phyloP scores from a whole-genome alignment of 2,888 invertebrate genomes.

The Phortica okadai region DNA sequence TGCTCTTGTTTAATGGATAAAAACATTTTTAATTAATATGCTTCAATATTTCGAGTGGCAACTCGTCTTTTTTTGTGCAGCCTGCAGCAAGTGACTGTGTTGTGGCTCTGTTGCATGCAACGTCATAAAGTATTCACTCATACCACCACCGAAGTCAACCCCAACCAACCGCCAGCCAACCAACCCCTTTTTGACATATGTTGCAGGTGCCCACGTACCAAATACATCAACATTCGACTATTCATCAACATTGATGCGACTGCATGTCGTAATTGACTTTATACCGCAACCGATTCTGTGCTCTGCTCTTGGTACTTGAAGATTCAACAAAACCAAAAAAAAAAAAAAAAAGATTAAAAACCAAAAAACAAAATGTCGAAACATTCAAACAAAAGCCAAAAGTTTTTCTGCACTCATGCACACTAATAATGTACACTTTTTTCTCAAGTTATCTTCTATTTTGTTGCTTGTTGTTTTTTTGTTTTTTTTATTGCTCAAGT shows the following conservation, averaged over 20 bases:
- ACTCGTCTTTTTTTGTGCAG: constrained; percentile 39
- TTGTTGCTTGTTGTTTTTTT: not conserved
- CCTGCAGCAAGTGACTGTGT: not conserved
- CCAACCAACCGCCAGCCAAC: not conserved
- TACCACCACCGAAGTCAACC: not conserved
- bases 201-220: constrained; percentile 12
- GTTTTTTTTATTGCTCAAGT: not conserved
- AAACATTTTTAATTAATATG: constrained; percentile 65
- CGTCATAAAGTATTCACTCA: constrained; percentile 1
- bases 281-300: not conserved
- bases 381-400: not conserved
- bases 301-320: not conserved
- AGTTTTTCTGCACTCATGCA: not conserved
- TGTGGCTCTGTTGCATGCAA: not conserved
- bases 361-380: too few species aligned
- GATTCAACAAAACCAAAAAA: too few species aligned
- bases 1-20: constrained; percentile 60
- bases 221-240: not conserved
- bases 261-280: not conserved
- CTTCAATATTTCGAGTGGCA: constrained; percentile 66
- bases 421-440: not conserved
- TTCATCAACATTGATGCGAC: not conserved
- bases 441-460: not conserved
- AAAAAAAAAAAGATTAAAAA: too few species aligned
- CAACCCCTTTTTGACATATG: constrained; percentile 12